Conservation (phyloP, 35 echinoderm and acorn worm genomes). For the Apostichopus californicus region DNA sequence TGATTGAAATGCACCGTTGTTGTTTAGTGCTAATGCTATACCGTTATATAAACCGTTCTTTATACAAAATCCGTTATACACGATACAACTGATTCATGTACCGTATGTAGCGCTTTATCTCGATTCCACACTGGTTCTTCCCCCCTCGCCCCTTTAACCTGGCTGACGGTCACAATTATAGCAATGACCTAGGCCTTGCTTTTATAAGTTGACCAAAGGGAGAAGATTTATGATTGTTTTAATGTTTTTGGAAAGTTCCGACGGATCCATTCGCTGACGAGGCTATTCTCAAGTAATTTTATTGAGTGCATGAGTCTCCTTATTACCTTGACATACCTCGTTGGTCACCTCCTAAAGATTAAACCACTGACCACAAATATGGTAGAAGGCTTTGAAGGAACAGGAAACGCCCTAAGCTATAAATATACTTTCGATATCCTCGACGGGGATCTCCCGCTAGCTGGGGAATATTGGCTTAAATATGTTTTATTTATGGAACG, state of each 20-base stretch:
- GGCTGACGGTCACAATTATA: background rate
- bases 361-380: background rate
- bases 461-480: background rate
- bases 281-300: background rate
- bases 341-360: background rate
- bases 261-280: background rate
- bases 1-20: too few relatives aligned
- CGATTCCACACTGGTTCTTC: too few relatives aligned
- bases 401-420: background rate
- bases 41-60: too few relatives aligned
- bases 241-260: background rate
- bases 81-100: too few relatives aligned
- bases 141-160: background rate
- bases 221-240: background rate
- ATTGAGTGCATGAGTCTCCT: background rate
- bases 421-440: background rate
- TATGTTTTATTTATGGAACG: background rate
- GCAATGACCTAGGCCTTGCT: slow-evolving; percentile 1
- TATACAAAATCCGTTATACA: too few relatives aligned
- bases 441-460: background rate
- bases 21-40: too few relatives aligned
- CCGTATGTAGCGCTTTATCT: too few relatives aligned
- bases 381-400: background rate
- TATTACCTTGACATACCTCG: background rate
- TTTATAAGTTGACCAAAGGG: background rate